Evolutionary conservation across 1,140 invertebrate genomes (phyloP).

Genomic region (Drosophila rufa): DNA sequence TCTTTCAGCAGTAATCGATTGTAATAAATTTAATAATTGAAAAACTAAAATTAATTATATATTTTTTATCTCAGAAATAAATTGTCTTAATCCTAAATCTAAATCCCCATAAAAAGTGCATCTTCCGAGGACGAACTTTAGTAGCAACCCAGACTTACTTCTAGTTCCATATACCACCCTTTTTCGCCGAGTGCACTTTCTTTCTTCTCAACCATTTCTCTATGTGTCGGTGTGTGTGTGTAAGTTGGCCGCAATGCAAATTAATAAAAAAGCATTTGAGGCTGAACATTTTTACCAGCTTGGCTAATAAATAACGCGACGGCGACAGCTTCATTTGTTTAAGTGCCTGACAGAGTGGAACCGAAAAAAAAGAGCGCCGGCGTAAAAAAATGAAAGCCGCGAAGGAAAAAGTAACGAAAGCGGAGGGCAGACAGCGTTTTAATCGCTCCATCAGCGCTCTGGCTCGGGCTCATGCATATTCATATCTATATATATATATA

Average conservation of each 20-base stretch:
- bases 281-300: conserved; percentile 72
- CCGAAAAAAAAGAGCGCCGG: conserved; percentile 17
- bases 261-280: conserved; percentile 83
- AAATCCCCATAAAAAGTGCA: neutral
- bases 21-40: too few relatives aligned
- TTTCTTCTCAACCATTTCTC: conserved; percentile 7
- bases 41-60: too few relatives aligned
- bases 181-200: conserved; percentile 11
- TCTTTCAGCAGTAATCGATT: neutral
- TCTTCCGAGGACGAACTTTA: neutral
- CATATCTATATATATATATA: conserved; percentile 10
- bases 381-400: conserved; percentile 24
- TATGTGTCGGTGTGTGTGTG: conserved; percentile 19
- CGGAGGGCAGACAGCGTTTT: conserved; percentile 31
- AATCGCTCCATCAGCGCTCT: conserved; percentile 45
- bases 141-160: neutral
- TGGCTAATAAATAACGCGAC: conserved; percentile 76
- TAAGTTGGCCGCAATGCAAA: conserved; percentile 70
- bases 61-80: too few relatives aligned
- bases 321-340: conserved; percentile 80
- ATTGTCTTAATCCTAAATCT: too few relatives aligned
- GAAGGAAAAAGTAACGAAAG: conserved; percentile 46
- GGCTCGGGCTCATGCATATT: conserved; percentile 26
- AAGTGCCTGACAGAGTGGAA: conserved; percentile 68
- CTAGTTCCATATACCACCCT: neutral